Percentiles rank a stretch among this genome's conserved stretches.
phyloP scores from a whole-genome alignment of 1,140 invertebrate species.

The Polyergus mexicanus region DNA sequence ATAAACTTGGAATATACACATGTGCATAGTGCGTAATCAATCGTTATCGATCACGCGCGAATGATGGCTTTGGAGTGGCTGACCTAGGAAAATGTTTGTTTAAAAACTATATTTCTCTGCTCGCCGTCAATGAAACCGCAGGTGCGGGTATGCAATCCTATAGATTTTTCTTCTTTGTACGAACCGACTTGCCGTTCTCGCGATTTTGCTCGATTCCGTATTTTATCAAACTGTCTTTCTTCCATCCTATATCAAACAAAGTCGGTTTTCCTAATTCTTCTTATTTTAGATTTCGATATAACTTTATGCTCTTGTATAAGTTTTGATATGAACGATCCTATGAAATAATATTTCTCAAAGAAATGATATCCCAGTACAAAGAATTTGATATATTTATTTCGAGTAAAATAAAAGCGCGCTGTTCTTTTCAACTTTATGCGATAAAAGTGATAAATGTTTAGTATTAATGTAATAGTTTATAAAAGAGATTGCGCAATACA shows the following conservation, averaged over 20 bases:
- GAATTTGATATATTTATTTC: background rate
- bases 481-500: background rate
- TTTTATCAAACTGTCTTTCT: constrained; percentile 53
- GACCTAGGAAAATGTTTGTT: constrained; percentile 58
- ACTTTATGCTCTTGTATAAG: constrained; percentile 13
- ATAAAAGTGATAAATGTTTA: background rate
- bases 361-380: background rate
- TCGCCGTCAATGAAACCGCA: constrained; percentile 53
- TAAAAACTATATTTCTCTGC: constrained; percentile 53
- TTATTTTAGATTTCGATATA: constrained; percentile 41
- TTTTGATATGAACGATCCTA: constrained; percentile 14
- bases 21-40: constrained; percentile 5
- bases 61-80: constrained; percentile 28
- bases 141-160: constrained; percentile 43
- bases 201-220: constrained; percentile 38
- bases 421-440: background rate
- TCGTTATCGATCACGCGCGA: constrained; percentile 47
- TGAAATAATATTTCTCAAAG: background rate
- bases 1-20: background rate
- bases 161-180: constrained; percentile 54
- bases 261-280: constrained; percentile 11
- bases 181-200: constrained; percentile 40
- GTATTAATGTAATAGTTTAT: background rate
- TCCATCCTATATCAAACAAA: constrained; percentile 41
- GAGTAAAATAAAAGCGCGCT: background rate